Percentiles rank a stretch among this genome's conserved stretches.
phyloP scores from a whole-genome alignment of 2,797 vertebrate genomes.

The Phalanger gymnotis region DNA sequence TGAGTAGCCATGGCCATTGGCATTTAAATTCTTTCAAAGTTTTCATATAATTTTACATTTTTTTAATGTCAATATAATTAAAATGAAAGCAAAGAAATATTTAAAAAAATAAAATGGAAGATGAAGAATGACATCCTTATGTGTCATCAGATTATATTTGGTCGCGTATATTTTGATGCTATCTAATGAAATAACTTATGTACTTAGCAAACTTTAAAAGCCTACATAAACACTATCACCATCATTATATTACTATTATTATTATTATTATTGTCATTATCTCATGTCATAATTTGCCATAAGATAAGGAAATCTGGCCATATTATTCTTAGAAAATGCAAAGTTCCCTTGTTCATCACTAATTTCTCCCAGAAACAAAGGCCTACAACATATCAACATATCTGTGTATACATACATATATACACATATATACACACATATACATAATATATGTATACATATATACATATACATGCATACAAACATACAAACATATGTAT shows the following conservation, averaged over 20 bases:
- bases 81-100: conserved; percentile 10
- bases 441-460: too few species aligned
- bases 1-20: neutral
- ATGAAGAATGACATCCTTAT: too few species aligned
- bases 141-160: neutral
- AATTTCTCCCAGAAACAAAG: neutral
- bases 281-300: neutral
- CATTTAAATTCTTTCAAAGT: neutral
- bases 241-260: neutral
- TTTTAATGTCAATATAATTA: conserved; percentile 46
- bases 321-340: neutral
- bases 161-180: neutral
- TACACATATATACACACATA: too few species aligned
- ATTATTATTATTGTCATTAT: neutral
- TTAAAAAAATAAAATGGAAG: neutral
- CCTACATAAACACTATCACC: neutral
- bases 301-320: neutral
- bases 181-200: neutral
- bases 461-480: too few species aligned
- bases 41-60: conserved; percentile 31
- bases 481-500: too few species aligned
- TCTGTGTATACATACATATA: too few species aligned
- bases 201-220: neutral
- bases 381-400: neutral
- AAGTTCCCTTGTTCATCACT: too few species aligned